Evolutionary conservation across 2,797 vertebrate genomes (phyloP).

Genomic region (Caiman crocodilus): DNA sequence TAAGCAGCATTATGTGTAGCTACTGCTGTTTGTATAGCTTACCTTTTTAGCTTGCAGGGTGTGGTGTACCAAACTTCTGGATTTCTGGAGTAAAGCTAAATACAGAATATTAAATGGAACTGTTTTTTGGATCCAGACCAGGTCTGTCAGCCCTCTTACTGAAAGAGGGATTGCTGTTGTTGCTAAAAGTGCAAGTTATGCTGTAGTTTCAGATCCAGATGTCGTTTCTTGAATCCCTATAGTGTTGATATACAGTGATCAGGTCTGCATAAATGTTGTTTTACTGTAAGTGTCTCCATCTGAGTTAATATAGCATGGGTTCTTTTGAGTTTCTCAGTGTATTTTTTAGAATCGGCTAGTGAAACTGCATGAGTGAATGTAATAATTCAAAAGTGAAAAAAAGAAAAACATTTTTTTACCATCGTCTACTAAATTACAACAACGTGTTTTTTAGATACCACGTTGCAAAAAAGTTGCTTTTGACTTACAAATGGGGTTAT

Average conservation of each 20-base stretch:
- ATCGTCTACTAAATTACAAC: conserved; percentile 38
- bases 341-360: background rate
- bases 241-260: background rate
- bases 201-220: background rate
- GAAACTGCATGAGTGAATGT: conserved; percentile 21
- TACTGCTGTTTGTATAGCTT: background rate
- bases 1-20: fast-evolving
- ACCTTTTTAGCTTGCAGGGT: background rate
- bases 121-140: background rate
- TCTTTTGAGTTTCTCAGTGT: background rate
- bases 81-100: background rate
- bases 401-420: background rate
- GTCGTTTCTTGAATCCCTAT: background rate
- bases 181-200: background rate
- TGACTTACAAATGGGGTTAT: conserved; percentile 64
- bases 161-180: background rate
- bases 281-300: background rate
- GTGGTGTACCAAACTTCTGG: background rate
- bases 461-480: background rate
- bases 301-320: background rate
- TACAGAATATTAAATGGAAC: background rate
- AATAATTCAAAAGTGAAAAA: conserved; percentile 24
- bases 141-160: background rate
- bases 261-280: background rate
- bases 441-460: conserved; percentile 22